Conservation (phyloP, 2,888 invertebrate genomes). For the Lochmaea capreae region DNA sequence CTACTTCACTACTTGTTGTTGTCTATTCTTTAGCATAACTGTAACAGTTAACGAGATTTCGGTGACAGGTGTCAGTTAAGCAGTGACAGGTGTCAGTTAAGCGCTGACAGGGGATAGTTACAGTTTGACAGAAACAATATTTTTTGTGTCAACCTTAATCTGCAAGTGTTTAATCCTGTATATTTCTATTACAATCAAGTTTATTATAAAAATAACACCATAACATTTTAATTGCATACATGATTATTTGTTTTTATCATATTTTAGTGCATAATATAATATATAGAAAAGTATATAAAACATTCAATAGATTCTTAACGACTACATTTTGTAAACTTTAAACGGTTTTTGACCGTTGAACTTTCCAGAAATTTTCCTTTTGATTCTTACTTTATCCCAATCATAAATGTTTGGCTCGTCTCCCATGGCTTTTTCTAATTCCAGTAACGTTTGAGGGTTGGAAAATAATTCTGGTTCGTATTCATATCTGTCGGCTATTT, state of each 20-base stretch:
- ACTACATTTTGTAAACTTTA: neutral
- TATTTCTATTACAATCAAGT: too few species aligned
- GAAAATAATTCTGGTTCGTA: slow-evolving; percentile 59
- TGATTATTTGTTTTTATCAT: neutral
- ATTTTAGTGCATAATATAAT: neutral
- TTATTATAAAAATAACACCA: too few species aligned
- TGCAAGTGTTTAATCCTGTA: too few species aligned
- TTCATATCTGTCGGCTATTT: slow-evolving; percentile 60
- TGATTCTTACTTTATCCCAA: slow-evolving; percentile 52
- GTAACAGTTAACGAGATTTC: too few species aligned
- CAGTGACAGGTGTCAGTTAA: too few species aligned
- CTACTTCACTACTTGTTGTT: too few species aligned
- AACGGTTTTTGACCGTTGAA: neutral
- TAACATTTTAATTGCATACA: neutral
- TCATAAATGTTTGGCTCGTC: slow-evolving; percentile 56
- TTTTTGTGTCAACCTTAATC: too few species aligned
- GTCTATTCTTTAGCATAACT: too few species aligned
- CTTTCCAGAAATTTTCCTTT: slow-evolving; percentile 44
- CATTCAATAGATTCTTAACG: neutral
- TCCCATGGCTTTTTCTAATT: slow-evolving; percentile 53
- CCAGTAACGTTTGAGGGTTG: slow-evolving; percentile 53
- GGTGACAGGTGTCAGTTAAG: too few species aligned
- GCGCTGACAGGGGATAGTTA: too few species aligned
- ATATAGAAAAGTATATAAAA: neutral
- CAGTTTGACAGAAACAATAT: too few species aligned